Evolutionary conservation across 2,888 invertebrate species (phyloP).

Genomic region (Augiades crinisus): DNA sequence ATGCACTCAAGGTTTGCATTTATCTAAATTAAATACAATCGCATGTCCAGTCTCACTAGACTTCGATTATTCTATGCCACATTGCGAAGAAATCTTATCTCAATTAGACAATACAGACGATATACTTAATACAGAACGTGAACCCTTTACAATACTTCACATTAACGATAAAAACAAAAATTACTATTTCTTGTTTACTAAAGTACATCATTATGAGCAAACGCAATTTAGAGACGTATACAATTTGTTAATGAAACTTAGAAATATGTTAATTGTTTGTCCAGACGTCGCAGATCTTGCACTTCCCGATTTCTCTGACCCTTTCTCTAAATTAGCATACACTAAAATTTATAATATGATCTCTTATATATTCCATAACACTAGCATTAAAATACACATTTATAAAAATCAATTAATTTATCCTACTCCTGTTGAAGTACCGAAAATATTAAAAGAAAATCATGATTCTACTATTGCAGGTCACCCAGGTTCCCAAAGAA

Average conservation of each 20-base stretch:
- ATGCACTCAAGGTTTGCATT: constrained; percentile 14
- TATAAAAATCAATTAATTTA: constrained; percentile 29
- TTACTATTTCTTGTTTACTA: constrained; percentile 26
- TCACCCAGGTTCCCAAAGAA: constrained; percentile 19
- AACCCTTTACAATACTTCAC: constrained; percentile 4
- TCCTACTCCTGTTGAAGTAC: constrained; percentile 22
- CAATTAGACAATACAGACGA: constrained; percentile 2
- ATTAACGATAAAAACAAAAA: constrained; percentile 11
- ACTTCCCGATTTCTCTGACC: not conserved
- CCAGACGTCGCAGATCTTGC: not conserved
- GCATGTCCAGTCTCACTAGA: constrained; percentile 22
- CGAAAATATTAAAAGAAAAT: constrained; percentile 26
- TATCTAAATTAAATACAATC: constrained; percentile 16
- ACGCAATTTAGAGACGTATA: constrained; percentile 23
- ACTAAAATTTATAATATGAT: constrained; percentile 36
- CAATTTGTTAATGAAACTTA: constrained; percentile 23
- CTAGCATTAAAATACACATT: constrained; percentile 32
- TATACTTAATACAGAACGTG: constrained; percentile 16
- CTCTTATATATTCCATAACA: constrained; percentile 32
- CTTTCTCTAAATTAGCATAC: not conserved
- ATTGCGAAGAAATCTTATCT: constrained; percentile 21
- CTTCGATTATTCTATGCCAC: constrained; percentile 26
- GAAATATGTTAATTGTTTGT: not conserved
- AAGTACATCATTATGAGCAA: constrained; percentile 28
- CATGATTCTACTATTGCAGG: constrained; percentile 28